Percentiles rank a stretch among this genome's conserved stretches.
Evolutionary conservation across 2,797 vertebrate genomes (phyloP).

Genomic region (Trematomus bernacchii): DNA sequence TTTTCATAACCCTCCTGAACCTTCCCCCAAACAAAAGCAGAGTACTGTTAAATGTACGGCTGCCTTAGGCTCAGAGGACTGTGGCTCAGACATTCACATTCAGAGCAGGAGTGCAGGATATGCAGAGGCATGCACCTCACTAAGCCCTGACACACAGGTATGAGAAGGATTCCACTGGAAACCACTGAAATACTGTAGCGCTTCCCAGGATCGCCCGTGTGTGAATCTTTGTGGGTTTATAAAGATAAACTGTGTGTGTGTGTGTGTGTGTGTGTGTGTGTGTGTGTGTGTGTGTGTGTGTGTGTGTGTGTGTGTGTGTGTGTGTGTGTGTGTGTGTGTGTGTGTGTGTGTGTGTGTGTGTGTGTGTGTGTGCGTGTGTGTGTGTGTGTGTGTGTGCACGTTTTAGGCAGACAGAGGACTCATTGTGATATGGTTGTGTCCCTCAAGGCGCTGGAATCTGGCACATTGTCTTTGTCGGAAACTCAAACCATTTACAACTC

Average conservation of each 20-base stretch:
- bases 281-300: not conserved
- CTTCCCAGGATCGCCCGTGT: slow-evolving; percentile 66
- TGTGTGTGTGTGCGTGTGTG: slow-evolving; percentile 20
- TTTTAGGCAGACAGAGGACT: slow-evolving; percentile 73
- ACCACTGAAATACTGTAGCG: slow-evolving; percentile 45
- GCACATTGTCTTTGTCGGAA: slow-evolving; percentile 82
- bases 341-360: slow-evolving; percentile 6
- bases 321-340: not conserved
- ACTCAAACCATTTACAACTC: slow-evolving; percentile 82
- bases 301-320: slow-evolving; percentile 27
- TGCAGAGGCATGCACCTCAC: slow-evolving; percentile 73
- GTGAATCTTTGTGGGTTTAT: slow-evolving; percentile 3
- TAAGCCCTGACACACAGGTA: slow-evolving; percentile 79
- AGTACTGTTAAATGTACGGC: slow-evolving; percentile 42
- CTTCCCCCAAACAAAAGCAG: slow-evolving; percentile 55
- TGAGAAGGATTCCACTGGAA: slow-evolving; percentile 72
- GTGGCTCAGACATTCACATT: slow-evolving; percentile 24
- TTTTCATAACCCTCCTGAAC: slow-evolving; percentile 48
- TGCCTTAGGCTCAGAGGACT: slow-evolving; percentile 55
- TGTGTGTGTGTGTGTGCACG: not conserved
- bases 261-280: slow-evolving; percentile 9
- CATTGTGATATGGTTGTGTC: slow-evolving; percentile 77
- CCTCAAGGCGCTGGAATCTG: slow-evolving; percentile 83
- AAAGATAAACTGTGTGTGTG: slow-evolving; percentile 25
- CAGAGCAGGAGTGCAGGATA: slow-evolving; percentile 60